Evolutionary conservation across 2,888 invertebrate species (phyloP).

Genomic region (Eupithecia abbreviata): DNA sequence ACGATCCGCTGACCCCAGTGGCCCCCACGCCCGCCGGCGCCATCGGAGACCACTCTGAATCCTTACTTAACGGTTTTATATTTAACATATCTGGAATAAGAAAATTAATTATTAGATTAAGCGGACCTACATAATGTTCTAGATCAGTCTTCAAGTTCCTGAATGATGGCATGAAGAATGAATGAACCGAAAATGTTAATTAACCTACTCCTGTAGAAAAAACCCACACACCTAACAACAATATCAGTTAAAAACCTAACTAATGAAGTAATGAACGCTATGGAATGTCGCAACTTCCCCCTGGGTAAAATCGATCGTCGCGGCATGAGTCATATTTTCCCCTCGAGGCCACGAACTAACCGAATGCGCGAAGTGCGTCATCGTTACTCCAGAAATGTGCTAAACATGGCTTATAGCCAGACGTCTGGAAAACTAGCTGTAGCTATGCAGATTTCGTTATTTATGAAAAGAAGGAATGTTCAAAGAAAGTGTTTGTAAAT

Average conservation of each 20-base stretch:
- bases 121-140: neutral
- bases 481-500: neutral
- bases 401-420: conserved; percentile 38
- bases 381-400: conserved; percentile 25
- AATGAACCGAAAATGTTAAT: neutral
- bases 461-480: neutral
- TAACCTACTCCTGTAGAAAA: neutral
- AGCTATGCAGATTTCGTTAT: conserved; percentile 18
- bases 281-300: conserved; percentile 8
- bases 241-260: neutral
- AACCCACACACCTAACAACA: neutral
- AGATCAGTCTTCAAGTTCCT: neutral
- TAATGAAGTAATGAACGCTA: neutral
- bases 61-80: conserved; percentile 83
- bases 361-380: conserved; percentile 35
- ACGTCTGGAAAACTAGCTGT: conserved; percentile 28
- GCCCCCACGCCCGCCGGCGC: conserved; percentile 72
- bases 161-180: neutral
- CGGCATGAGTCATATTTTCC: conserved; percentile 24
- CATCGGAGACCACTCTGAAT: conserved; percentile 76
- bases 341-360: conserved; percentile 17
- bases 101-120: neutral
- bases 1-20: conserved; percentile 68
- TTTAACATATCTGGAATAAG: conserved; percentile 76
- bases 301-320: conserved; percentile 17